Base-by-base conservation (phyloP, 2,113 vertebrate species). In the Eudyptes chrysolophus region DNA sequence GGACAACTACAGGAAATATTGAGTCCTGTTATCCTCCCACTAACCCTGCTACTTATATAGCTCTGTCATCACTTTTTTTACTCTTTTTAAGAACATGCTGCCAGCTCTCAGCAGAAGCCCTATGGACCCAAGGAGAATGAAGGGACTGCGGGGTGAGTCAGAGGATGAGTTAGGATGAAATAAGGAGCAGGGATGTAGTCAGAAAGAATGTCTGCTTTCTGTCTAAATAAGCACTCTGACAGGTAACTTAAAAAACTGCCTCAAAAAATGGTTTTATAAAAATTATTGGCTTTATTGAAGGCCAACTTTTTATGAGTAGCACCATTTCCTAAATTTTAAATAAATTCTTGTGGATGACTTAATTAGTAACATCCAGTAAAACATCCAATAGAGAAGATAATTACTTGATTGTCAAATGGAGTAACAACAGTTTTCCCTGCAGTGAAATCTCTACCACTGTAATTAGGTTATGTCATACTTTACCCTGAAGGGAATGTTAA, bases 331-430 rank as follows among this genome's bases (percentile, higher is more conserved):
- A 94, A 96, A 82, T 96, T 98, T 95, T 95, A 98, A 98, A 96
- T 96, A 97, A 97, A 91, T 96, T 97, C 13, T 57, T 89, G 19
- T 85, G 18, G 44, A 96, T 97, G 17, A 81, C 90, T 98, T 98
- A 98, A 98, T 98, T 98, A 98, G 93, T 89, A 96, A 76, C 55
- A 97, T 92, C 86, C 77, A 97, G 81, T 94, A 96, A 97, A 98
- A 95, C 51, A 96, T 96, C 93, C 89, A 96, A 81, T 94, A 93
- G 91, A 97, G 94, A 98, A 98, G 80, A 94, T 98, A 98, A 98
- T 98, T 98, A 98, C 95, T 98, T 98, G 86, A 98, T 97, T 98
- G 92, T 98, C 96, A 98, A 97, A 98, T 97, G 86, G 97, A 98
- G 97, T 97, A 98, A 97, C 96, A 98, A 97, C 42, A 65, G 90